Evolutionary conservation across 1,140 invertebrate genomes (phyloP), one percentile per base, ranked within the genome.

Genomic region (Drosophila tani): DNA sequence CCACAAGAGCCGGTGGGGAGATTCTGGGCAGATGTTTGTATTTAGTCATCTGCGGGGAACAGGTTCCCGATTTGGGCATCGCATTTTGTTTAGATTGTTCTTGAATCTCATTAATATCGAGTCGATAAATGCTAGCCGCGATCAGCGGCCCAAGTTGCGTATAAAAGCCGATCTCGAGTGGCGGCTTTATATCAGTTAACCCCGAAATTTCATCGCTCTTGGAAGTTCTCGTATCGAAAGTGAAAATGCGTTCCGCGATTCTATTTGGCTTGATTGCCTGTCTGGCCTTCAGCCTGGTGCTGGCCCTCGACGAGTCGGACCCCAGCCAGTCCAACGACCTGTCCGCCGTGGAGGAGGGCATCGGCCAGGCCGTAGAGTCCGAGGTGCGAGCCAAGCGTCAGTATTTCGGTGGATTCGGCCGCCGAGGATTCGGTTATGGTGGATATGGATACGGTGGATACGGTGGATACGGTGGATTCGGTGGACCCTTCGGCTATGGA

Each of bases 91-190:
- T 46, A 70, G 75, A 86, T 71, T 79, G 82, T 82, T 86, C 82
- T 85, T 85, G 82, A 85, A 85, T 86, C 74, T 75, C 82, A 85
- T 85, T 85, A 85, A 82, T 86, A 82, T 51, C 32, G 15, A 68
- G 35, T 58, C 81, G 84, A 81, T 87, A 87, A 87, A 68, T 46
- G 68, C 29, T 56, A 53, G 64, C 19, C 51, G 32, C 14, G 50
- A 50, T 24, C 41, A 38, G 14, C 21, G 35, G 19, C 24, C 12
- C 38, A 38, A 38, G 27, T 43, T 29, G 40, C 27, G 43, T 87
- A 87, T 78, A 87, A 83, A 68, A 67, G 56, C 29, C 14, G n/a
- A 19, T 15, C 15, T n/a, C 9, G 15, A 46, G 8, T 35, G 35
- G 27, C 12, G 41, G 27, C 29, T 56, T 6, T 14, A 17, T 41